A percentile compares a stretch with the other conserved stretches of the same genome.
Evolutionary conservation across 2,888 invertebrate species (phyloP).

Genomic region (Volucella inflata): DNA sequence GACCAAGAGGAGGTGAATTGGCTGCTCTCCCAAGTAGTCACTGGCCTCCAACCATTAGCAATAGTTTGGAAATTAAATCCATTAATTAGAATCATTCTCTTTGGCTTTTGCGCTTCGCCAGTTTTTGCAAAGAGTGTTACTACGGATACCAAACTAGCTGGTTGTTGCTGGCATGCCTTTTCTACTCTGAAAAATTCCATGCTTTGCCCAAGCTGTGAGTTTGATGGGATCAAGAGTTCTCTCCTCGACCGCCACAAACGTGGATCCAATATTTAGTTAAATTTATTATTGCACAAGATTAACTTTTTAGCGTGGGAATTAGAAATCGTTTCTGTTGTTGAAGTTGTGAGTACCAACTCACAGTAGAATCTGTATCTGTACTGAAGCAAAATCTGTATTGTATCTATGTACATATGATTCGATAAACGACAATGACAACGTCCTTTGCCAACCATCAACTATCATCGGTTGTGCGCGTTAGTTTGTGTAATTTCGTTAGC

Average conservation of each 20-base stretch:
- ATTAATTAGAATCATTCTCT: constrained; percentile 70
- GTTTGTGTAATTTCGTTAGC: constrained; percentile 61
- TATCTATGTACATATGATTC: background rate
- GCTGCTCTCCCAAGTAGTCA: background rate
- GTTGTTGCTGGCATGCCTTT: background rate
- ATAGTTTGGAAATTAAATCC: constrained; percentile 73
- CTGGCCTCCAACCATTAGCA: constrained; percentile 14
- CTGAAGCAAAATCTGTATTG: no score
- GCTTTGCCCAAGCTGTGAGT: constrained; percentile 32
- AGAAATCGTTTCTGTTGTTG: background rate
- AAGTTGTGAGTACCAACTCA: background rate
- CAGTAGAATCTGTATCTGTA: no score
- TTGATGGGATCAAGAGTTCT: constrained; percentile 66
- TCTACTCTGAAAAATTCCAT: constrained; percentile 39
- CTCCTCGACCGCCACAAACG: constrained; percentile 54
- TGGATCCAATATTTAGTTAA: constrained; percentile 53
- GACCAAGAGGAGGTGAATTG: background rate
- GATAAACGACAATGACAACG: background rate
- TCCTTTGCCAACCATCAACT: background rate
- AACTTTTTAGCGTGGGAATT: constrained; percentile 29
- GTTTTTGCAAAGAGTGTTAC: background rate
- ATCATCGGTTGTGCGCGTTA: constrained; percentile 5
- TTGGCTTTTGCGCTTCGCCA: constrained; percentile 52
- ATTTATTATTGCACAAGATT: constrained; percentile 55
- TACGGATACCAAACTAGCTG: no score